Conservation (phyloP, 2,797 vertebrate species). For the Australoheros facetus region DNA sequence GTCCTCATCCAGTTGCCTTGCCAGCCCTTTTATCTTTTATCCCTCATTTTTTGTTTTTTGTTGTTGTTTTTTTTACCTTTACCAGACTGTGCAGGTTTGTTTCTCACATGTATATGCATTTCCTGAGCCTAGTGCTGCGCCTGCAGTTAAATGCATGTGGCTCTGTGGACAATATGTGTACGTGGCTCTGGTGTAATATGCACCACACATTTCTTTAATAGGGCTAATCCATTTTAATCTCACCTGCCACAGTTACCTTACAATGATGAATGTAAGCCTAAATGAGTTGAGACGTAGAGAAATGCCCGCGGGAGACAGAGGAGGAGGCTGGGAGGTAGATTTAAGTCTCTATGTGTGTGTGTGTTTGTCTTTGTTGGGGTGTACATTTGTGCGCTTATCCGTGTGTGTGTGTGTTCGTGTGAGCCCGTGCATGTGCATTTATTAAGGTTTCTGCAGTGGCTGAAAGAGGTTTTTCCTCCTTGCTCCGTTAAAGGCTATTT, state of each 20-base stretch:
- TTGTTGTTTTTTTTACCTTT: conserved; percentile 32
- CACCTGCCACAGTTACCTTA: conserved; percentile 85
- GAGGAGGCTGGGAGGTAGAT: conserved; percentile 71
- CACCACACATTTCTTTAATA: conserved; percentile 82
- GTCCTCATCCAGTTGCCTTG: conserved; percentile 57
- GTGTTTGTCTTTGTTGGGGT: conserved; percentile 50
- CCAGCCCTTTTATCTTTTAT: conserved; percentile 55
- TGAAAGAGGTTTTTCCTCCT: conserved; percentile 55
- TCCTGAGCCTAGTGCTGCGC: conserved; percentile 4
- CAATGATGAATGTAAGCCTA: conserved; percentile 85
- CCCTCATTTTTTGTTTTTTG: neutral
- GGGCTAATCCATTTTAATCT: conserved; percentile 87
- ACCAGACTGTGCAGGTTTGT: conserved; percentile 3
- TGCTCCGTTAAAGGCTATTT: conserved; percentile 67
- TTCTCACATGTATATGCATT: conserved; percentile 24
- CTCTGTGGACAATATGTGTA: conserved; percentile 31
- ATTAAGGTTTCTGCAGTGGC: conserved; percentile 57
- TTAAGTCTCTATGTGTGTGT: conserved; percentile 63
- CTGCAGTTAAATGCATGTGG: conserved; percentile 35
- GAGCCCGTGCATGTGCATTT: conserved; percentile 34
- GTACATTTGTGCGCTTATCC: conserved; percentile 9
- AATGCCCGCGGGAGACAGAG: conserved; percentile 79
- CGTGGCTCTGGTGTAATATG: conserved; percentile 67
- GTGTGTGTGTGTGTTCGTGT: neutral
- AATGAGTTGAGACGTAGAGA: conserved; percentile 83